Evolutionary conservation across 2,888 invertebrate species (phyloP), one percentile per base, ranked within the genome.

Genomic region (Yponomeuta plumbellus): DNA sequence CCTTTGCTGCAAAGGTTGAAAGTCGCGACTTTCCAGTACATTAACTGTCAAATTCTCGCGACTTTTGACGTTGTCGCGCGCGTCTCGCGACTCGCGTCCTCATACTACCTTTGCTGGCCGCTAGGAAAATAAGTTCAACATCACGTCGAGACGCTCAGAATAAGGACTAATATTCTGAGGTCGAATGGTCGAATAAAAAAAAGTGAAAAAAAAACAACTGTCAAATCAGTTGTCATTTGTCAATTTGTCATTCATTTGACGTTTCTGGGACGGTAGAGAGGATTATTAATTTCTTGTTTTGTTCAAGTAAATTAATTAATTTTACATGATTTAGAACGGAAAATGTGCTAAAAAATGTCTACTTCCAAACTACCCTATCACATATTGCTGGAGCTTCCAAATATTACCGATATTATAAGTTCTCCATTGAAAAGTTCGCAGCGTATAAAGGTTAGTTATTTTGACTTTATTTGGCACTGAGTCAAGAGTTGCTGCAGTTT

Each of bases 361-460:
- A 73, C 70, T 67, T 70, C 69, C n/a, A 81, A 80, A 73, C 74
- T 84, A 70, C 83, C 88, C 66, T 86, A 87, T 34, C 92, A 91
- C 73, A 80, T 93, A 71, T 80, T 93, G 66, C 90, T 92, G 71
- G 92, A 93, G 74, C 89, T 92, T 71, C 87, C 92, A 71, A 91
- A 93, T 81, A 89, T 94, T 72, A 93, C 94, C 64, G 87, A 91
- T 72, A 86, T 86, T 69, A 91, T 94, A 71, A 91, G 92, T 71
- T 92, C 92, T 78, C 94, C 94, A 1, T 86, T 95, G 72, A 91
- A 92, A 80, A 92, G 92, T 80, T 94, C 94, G 71, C 94, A 94
- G 78, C 93, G 96, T 65, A 94, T 96, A 77, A 96, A 95, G 93
- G 96, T 95, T 78, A 83, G 86, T 66, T 68, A 68, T 69, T 71